A percentile compares a stretch with the other conserved stretches of the same genome.
Evolutionary conservation across 2,888 invertebrate genomes (phyloP).

Genomic region (Heteromyza rotundicornis): DNA sequence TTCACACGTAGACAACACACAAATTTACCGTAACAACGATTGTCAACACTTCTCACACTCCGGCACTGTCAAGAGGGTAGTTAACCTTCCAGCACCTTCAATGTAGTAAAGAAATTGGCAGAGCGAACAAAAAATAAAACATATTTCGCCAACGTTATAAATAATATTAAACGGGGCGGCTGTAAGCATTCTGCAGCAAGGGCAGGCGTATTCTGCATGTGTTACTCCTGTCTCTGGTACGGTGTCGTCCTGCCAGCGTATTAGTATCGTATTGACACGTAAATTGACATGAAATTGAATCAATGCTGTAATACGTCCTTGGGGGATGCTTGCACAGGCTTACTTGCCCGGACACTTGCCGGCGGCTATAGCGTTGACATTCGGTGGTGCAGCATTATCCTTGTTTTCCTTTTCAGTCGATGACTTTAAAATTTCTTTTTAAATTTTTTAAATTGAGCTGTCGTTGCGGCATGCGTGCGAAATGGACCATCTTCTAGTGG

Average conservation of each 20-base stretch:
- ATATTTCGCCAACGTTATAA: constrained; percentile 47
- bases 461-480: constrained; percentile 27
- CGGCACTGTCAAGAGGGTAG: constrained; percentile 19
- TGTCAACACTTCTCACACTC: constrained; percentile 40
- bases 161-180: constrained; percentile 49
- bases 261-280: constrained; percentile 63
- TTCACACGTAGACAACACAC: constrained; percentile 43
- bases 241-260: constrained; percentile 36
- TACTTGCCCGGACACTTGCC: constrained; percentile 17
- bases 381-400: constrained; percentile 2
- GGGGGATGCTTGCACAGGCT: constrained; percentile 51
- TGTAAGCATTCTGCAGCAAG: no score
- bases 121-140: constrained; percentile 1
- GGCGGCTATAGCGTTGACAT: no score
- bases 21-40: constrained; percentile 51
- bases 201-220: no score
- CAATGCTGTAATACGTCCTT: constrained; percentile 63
- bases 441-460: constrained; percentile 51
- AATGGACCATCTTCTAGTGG: constrained; percentile 13
- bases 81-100: constrained; percentile 18
- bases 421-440: constrained; percentile 50
- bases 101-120: constrained; percentile 44
- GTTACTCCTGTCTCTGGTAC: no score
- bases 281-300: constrained; percentile 65
- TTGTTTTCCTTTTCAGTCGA: constrained; percentile 36